phyloP scores from a whole-genome alignment of 2,888 invertebrate species.

The Pimpla rufipes region DNA sequence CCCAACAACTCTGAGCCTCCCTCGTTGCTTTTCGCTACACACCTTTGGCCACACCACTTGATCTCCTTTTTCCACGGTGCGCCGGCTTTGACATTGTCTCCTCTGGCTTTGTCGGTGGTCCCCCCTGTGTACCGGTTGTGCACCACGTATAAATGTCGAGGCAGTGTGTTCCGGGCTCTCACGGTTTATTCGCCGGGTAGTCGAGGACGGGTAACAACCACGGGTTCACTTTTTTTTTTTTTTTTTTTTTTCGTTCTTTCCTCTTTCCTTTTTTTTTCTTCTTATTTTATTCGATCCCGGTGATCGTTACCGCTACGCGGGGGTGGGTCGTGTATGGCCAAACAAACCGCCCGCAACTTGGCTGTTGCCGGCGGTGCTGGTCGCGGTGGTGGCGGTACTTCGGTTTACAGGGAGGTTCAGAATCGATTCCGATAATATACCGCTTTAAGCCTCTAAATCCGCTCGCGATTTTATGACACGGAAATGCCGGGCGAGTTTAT shows the following conservation, averaged over 20 bases:
- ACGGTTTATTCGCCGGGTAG: slow-evolving; percentile 48
- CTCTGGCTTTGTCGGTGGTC: neutral
- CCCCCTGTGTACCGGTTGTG: neutral
- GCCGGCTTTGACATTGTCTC: neutral
- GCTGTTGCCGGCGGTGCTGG: slow-evolving; percentile 32
- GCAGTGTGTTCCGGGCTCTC: slow-evolving; percentile 6
- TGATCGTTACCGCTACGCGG: slow-evolving; percentile 67
- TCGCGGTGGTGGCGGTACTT: neutral
- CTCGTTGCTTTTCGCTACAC: neutral
- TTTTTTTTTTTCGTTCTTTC: slow-evolving; percentile 1
- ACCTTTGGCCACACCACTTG: slow-evolving; percentile 4
- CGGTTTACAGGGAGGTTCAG: slow-evolving; percentile 22
- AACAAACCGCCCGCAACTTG: slow-evolving; percentile 60
- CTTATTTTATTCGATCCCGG: slow-evolving; percentile 65
- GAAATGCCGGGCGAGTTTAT: neutral
- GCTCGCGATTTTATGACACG: neutral
- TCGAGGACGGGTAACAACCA: slow-evolving; percentile 54
- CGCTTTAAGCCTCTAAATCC: slow-evolving; percentile 18
- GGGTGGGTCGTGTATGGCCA: slow-evolving; percentile 38
- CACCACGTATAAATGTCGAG: slow-evolving; percentile 16
- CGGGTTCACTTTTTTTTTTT: slow-evolving; percentile 16
- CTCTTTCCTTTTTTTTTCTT: slow-evolving; percentile 31
- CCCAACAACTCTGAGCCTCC: slow-evolving; percentile 27
- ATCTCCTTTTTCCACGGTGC: slow-evolving; percentile 15
- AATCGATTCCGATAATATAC: slow-evolving; percentile 18